phyloP scores from a whole-genome alignment of 2,888 invertebrate genomes.

The Macrosiphum euphorbiae region DNA sequence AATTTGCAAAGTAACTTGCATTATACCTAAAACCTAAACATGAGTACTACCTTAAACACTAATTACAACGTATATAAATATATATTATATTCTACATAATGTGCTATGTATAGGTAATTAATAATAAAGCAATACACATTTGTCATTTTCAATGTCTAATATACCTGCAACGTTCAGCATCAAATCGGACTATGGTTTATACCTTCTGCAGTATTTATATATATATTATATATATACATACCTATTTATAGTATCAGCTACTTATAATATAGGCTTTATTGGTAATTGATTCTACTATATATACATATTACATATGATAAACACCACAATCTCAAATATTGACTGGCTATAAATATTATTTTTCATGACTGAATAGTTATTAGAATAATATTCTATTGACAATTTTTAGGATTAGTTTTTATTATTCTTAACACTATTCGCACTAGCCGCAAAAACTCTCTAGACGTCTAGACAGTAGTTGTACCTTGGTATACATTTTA shows the following conservation, averaged over 20 bases:
- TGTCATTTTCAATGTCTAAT: background rate
- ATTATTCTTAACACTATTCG: constrained; percentile 17
- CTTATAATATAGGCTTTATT: background rate
- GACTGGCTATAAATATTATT: background rate
- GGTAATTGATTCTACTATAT: background rate
- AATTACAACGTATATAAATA: background rate
- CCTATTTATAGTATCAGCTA: background rate
- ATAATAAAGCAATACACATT: background rate
- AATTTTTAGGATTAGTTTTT: constrained; percentile 18
- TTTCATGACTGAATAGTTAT: background rate
- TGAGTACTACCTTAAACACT: background rate
- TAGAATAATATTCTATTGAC: background rate
- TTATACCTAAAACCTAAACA: background rate
- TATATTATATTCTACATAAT: background rate
- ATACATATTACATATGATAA: background rate
- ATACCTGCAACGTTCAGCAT: background rate
- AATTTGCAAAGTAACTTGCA: too few species aligned
- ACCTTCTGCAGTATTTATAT: background rate
- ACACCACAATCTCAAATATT: background rate
- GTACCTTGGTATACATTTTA: background rate
- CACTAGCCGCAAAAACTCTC: background rate
- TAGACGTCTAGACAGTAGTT: constrained; percentile 1
- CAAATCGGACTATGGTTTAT: background rate
- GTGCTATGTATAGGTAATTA: too few species aligned
- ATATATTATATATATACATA: background rate